Evolutionary conservation across 2,888 invertebrate species (phyloP), one percentile per base, ranked within the genome.

Genomic region (Orthonevra nobilis): DNA sequence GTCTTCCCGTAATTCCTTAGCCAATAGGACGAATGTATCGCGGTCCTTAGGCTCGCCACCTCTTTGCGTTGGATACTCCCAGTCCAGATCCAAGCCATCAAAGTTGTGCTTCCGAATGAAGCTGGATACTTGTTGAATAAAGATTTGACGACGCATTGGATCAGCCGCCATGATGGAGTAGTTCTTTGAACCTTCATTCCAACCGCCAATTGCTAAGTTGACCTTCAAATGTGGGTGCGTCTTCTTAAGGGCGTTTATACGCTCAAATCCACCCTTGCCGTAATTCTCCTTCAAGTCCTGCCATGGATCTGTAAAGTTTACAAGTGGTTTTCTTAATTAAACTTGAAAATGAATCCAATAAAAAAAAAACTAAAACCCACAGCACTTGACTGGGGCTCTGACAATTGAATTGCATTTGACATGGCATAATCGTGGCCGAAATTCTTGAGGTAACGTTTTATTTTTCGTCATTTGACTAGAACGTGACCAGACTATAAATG

Each of bases 151-250:
- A 50, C 91, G 89, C 10, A 91, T 90, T 0, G 92, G 89, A 48
- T 91, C 91, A 1, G 92, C 91, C 0, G 93, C 94, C 89, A 96
- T 90, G 0, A 83, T 84, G 0, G 88, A 89, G 48, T 89, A 89
- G 81, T 89, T 89, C 60, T 84, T 85, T 0, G 96, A 96, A 0
- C 96, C 96, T 86, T 97, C 96, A 86, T 96, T 96, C 97, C 97
- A 97, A 0, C 97, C 97, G 0, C 97, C 97, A 32, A 97, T 94
- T 0, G 96, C 96, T 7, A 97, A 86, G 1, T 93, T 92, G 2
- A 94, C 92, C 85, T 91, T 94, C 40, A 97, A 86, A 83, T 93
- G 93, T 0, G 95, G 94, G 87, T 94, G 92, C 7, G 90, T 90
- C 44, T 90, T 86, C 83, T 93, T 94, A 0, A 96, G 85, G 0